These are phyloP conservation scores for Eilema griseolum DNA, from an alignment of 2,888 invertebrate species.

Conservation along the genomic window DNA sequence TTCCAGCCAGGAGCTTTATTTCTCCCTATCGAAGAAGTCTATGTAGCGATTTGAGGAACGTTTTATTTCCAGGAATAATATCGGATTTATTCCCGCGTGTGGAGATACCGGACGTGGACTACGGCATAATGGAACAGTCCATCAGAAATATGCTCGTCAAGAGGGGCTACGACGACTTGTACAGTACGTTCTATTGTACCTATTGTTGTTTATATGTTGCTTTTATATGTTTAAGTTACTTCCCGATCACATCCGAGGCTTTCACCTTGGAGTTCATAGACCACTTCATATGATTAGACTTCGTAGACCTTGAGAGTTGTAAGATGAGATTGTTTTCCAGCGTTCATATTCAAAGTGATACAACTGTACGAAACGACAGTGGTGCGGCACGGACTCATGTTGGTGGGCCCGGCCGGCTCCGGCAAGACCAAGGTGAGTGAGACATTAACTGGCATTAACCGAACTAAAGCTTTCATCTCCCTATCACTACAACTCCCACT, in stretches of 20 bases:
- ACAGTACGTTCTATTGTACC: conserved; percentile 77
- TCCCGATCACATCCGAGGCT: background rate
- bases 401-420: conserved; percentile 93
- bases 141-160: conserved; percentile 86
- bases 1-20: too few species aligned
- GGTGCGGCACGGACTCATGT: conserved; percentile 93
- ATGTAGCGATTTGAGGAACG: too few species aligned
- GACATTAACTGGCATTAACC: too few species aligned
- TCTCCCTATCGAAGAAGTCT: too few species aligned
- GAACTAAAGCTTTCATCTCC: too few species aligned
- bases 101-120: conserved; percentile 90
- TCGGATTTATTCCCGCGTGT: conserved; percentile 91
- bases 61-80: background rate
- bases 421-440: conserved; percentile 92
- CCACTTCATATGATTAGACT: too few species aligned
- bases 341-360: conserved; percentile 91
- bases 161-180: conserved; percentile 89
- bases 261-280: too few species aligned
- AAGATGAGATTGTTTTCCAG: conserved; percentile 71
- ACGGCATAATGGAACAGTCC: conserved; percentile 90
- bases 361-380: conserved; percentile 94
- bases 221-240: too few species aligned
- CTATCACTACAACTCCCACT: too few species aligned
- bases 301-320: background rate
- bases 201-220: too few species aligned